These are phyloP conservation scores for Scolopax bukidnonensis DNA, from an alignment of 2,797 vertebrate species.

Conservation along the genomic window DNA sequence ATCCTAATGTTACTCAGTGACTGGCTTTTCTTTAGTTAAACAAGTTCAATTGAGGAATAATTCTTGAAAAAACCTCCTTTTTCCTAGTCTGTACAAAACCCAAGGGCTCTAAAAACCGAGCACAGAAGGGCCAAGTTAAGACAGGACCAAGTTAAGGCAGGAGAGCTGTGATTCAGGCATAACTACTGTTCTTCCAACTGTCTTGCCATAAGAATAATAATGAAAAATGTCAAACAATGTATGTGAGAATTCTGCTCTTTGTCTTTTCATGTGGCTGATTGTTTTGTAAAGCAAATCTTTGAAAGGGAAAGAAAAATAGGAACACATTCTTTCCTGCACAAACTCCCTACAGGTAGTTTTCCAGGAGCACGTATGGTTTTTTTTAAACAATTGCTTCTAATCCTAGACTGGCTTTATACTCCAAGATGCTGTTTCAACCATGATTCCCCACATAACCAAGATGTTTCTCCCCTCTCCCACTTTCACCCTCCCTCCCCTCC, in stretches of 20 bases:
- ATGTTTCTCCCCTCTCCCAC: not conserved
- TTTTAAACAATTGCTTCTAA: not conserved
- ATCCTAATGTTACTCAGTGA: not conserved
- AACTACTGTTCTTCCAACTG: not conserved
- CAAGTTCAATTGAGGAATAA: not conserved
- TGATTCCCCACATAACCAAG: not conserved
- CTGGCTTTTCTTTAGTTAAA: not conserved
- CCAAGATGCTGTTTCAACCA: not conserved
- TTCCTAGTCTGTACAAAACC: not conserved
- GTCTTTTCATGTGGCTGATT: slow-evolving; percentile 12
- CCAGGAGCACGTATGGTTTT: not conserved
- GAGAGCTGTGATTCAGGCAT: not conserved
- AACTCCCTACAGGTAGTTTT: not conserved
- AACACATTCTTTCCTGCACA: not conserved
- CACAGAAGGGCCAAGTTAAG: not conserved
- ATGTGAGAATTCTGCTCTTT: not conserved
- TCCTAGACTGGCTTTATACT: not conserved
- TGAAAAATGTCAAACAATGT: not conserved
- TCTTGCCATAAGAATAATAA: not conserved
- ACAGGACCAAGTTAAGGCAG: not conserved
- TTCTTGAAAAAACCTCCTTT: not conserved
- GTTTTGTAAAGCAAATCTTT: not conserved
- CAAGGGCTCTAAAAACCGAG: not conserved
- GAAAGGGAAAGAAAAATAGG: not conserved
- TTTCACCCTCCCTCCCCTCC: not conserved